Conservation (phyloP, 2,797 vertebrate species). For the Trematomus bernacchii region DNA sequence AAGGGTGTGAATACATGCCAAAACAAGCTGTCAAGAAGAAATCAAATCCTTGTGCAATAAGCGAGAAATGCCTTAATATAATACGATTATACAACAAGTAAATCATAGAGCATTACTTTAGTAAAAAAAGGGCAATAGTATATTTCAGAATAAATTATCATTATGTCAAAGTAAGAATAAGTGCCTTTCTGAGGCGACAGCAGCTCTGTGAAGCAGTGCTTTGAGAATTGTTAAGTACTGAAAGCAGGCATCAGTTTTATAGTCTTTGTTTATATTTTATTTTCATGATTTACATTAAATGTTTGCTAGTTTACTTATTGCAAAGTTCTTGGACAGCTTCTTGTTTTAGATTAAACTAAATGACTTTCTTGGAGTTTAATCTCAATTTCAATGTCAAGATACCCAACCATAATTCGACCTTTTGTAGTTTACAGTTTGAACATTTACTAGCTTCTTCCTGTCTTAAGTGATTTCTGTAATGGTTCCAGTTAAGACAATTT, state of each 20-base stretch:
- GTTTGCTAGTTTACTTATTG: too few species aligned
- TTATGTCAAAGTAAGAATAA: not conserved
- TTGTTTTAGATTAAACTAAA: not conserved
- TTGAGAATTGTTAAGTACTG: too few species aligned
- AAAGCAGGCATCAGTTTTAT: too few species aligned
- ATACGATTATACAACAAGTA: too few species aligned
- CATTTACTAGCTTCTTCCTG: not conserved
- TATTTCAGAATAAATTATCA: not conserved
- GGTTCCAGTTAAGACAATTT: constrained; percentile 2
- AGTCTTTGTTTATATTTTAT: too few species aligned
- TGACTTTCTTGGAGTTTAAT: not conserved
- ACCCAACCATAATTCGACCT: not conserved
- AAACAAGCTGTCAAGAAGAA: constrained; percentile 11
- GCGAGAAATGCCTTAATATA: not conserved
- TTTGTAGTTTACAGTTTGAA: not conserved
- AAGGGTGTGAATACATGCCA: constrained; percentile 3
- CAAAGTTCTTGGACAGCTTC: too few species aligned
- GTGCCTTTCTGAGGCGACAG: not conserved
- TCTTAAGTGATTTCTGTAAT: not conserved
- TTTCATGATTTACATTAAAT: too few species aligned
- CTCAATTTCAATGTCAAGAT: not conserved
- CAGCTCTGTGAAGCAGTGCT: not conserved
- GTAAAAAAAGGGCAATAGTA: too few species aligned
- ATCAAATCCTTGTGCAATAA: not conserved
- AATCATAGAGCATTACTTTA: not conserved